Base-by-base conservation (phyloP, 2,113 vertebrate genomes). In the Talpa occidentalis region DNA sequence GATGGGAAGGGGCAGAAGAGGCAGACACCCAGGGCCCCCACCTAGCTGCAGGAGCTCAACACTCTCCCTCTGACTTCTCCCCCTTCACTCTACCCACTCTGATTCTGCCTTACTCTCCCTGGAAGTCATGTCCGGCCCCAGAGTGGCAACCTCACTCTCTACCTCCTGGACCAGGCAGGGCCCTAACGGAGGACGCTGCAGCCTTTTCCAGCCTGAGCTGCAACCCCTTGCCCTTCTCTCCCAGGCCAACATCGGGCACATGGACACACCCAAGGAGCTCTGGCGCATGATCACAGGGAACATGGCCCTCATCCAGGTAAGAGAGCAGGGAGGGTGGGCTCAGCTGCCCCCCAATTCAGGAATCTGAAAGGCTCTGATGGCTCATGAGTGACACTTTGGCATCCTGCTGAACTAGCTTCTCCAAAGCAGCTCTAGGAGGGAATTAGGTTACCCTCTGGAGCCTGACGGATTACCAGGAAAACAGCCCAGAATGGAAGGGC, bases 271-370 rank as follows among this genome's bases (percentile, higher is more conserved):
- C 93, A 99, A 99, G 98, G 99, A 99, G 97, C 99, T 99, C 98
- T 99, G 99, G 99, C 98, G 98, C 97, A 99, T 99, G 99, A 99
- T 99, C 90, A 99, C 99, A 2, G 99, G 99, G 86, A 99, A 99
- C 98, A 98, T 99, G 97, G 99, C 99, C 64, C 98, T 99, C 95
- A 99, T 99, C 96, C 99, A 99, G 99, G 99, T 99, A 40, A 97
- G 94, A 21, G 42, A 66, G 72, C 32, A 6, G 30, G 62, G 81
- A 37, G 32, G 4, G 22, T 54, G 52, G 35, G 44, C 47, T 56
- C n/a, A 66, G 78, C 42, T 11, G 79, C 40, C 30, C 28, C 70
- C 56, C 66, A 19, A 42, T 60, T 89, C 81, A 72, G 70, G 78
- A 85, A 42, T 37, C 59, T 60, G 21, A 82, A 37, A 79, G 77